Base-by-base conservation (phyloP, 2,888 invertebrate species). In the Torymus auratus region DNA sequence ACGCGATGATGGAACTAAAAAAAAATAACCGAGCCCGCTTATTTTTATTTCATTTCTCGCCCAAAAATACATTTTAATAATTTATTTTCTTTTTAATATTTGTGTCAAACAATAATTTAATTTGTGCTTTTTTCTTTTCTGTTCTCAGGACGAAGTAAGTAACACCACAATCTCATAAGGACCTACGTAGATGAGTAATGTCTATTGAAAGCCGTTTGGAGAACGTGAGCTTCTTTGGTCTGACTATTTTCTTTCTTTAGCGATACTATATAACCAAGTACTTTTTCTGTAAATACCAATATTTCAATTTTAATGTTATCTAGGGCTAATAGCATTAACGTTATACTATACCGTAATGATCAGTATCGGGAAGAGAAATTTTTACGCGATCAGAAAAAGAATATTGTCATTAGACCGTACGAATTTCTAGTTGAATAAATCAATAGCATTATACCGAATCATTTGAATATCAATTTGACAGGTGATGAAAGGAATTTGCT, bases 71-170 rank as follows among this genome's bases (percentile, higher is more conserved):
- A 10, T 41, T 41, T 5, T 7, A 41, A 41, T 41, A 41, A 41
- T 41, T 41, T 41, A 5, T 41, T 41, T 41, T 41, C 4, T 28
- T 55, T 73, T 12, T 70, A 64, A 64, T 69, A 56, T 62, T 50
- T 64, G 17, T 64, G 17, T 62, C 14, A 23, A 56, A 23, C 61
- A 20, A 58, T 71, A 82, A 87, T 87, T 87, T 88, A 87, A 88
- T 85, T 83, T 83, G 76, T 86, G 75, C 88, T 83, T 87, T 88
- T 88, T 87, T 87, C 82, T 89, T 88, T 91, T 91, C 88, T 91
- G 89, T 89, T 91, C 87, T 84, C 89, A 91, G 91, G 91, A 89
- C 88, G 91, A 91, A 91, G 91, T 91, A 91, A 91, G 91, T 91
- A 90, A 86, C 88, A 84, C 86, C 86, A 83, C 83, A 83, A 86